Evolutionary conservation across 1,140 invertebrate species (phyloP).

Genomic region (Hyles euphorbiae): DNA sequence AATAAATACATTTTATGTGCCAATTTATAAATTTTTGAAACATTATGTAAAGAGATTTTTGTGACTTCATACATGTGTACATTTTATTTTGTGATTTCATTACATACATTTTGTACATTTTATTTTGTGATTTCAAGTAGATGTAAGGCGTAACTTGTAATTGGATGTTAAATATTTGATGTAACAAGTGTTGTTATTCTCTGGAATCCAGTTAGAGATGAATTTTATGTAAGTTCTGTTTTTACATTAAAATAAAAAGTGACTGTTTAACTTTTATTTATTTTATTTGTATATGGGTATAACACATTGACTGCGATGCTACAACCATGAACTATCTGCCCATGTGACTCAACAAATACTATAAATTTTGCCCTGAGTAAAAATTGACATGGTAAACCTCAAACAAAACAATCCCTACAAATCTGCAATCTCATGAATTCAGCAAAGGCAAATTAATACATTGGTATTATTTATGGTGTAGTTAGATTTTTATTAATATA

Average conservation of each 20-base stretch:
- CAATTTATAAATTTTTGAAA: conserved; percentile 24
- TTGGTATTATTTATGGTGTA: too few species aligned
- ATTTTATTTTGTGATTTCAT: conserved; percentile 1
- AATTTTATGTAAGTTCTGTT: conserved; percentile 57
- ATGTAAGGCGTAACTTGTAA: conserved; percentile 17
- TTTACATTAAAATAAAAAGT: conserved; percentile 61
- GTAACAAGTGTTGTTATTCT: conserved; percentile 42
- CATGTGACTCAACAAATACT: too few species aligned
- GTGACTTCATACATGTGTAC: not conserved
- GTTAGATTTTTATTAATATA: too few species aligned
- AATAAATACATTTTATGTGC: conserved; percentile 33
- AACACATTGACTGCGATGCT: too few species aligned
- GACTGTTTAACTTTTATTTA: conserved; percentile 47
- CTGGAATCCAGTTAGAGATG: conserved; percentile 40
- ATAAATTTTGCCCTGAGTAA: too few species aligned
- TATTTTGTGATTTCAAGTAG: not conserved
- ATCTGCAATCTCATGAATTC: too few species aligned
- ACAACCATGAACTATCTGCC: too few species aligned
- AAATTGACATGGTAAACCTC: too few species aligned
- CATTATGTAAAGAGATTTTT: not conserved
- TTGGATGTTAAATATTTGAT: conserved; percentile 40
- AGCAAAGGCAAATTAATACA: too few species aligned
- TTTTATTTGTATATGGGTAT: conserved; percentile 7
- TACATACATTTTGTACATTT: not conserved
- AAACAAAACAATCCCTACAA: too few species aligned